A percentile compares a stretch with the other conserved stretches of the same genome.
These are phyloP conservation scores for Gadopsis marmoratus DNA, from an alignment of 2,797 vertebrate genomes.

Conservation along the genomic window DNA sequence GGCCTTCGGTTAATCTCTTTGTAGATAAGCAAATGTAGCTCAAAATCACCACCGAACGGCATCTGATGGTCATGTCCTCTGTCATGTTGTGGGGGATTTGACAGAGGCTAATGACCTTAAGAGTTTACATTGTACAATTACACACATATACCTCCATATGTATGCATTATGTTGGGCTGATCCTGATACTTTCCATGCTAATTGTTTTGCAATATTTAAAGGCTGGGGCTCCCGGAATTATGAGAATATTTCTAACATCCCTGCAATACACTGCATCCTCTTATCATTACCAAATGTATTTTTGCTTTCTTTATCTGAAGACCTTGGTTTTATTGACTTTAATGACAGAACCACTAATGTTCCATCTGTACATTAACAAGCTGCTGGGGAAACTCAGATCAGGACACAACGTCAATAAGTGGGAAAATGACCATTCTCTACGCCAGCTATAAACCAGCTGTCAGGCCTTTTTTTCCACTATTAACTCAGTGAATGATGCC, in stretches of 20 bases:
- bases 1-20: background rate
- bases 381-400: slow-evolving; percentile 6
- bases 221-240: background rate
- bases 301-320: background rate
- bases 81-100: slow-evolving; percentile 2
- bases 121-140: background rate
- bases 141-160: background rate
- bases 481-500: slow-evolving; percentile 57
- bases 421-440: slow-evolving; percentile 32
- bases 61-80: background rate
- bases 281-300: background rate
- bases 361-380: slow-evolving; percentile 18
- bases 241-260: background rate
- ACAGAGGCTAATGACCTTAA: slow-evolving; percentile 8
- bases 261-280: background rate
- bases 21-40: slow-evolving; percentile 6
- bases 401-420: slow-evolving; percentile 28
- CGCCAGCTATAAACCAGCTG: slow-evolving; percentile 60
- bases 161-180: background rate
- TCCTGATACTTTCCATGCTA: background rate
- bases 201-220: background rate
- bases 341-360: background rate
- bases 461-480: slow-evolving; percentile 15
- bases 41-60: background rate
- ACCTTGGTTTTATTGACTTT: background rate